Evolutionary conservation across 92 coral and sea anemone genomes (phyloP).

Genomic region (Montipora capitata): DNA sequence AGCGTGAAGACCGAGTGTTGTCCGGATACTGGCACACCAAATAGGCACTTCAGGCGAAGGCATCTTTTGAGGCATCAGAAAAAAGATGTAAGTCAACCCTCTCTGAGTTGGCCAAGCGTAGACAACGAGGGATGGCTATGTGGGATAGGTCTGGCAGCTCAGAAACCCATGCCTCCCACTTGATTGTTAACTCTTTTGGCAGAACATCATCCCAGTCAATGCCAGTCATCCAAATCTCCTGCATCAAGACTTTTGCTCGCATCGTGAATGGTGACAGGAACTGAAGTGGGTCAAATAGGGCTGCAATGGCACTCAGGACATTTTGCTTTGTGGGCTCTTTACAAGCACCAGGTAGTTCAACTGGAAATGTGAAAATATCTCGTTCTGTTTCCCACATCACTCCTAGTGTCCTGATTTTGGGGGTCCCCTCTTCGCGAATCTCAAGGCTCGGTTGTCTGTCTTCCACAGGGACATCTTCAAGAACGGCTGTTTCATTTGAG

Average conservation of each 20-base stretch:
- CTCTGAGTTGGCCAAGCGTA: slow-evolving; percentile 42
- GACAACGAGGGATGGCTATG: slow-evolving; percentile 62
- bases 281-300: slow-evolving; percentile 68
- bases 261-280: slow-evolving; percentile 49
- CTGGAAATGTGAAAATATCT: slow-evolving; percentile 54
- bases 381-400: slow-evolving; percentile 34
- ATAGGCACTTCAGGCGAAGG: slow-evolving; percentile 45
- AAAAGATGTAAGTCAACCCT: slow-evolving; percentile 44
- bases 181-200: slow-evolving; percentile 41
- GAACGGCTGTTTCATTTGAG: slow-evolving; percentile 49
- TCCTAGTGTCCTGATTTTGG: slow-evolving; percentile 46
- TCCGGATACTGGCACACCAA: slow-evolving; percentile 41
- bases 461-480: slow-evolving; percentile 16
- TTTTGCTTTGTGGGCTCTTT: slow-evolving; percentile 41
- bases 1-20: slow-evolving; percentile 38
- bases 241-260: slow-evolving; percentile 54
- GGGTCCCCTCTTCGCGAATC: not conserved
- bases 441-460: slow-evolving; percentile 20
- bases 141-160: slow-evolving; percentile 48
- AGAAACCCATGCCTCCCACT: slow-evolving; percentile 34
- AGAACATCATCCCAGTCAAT: slow-evolving; percentile 74
- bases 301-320: slow-evolving; percentile 57
- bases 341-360: slow-evolving; percentile 2
- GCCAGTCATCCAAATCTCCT: slow-evolving; percentile 66
- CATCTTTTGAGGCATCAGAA: slow-evolving; percentile 69